A percentile compares a stretch with the other conserved stretches of the same genome.
Evolutionary conservation across 2,797 vertebrate species (phyloP).

Genomic region (Sebastes diploproa): DNA sequence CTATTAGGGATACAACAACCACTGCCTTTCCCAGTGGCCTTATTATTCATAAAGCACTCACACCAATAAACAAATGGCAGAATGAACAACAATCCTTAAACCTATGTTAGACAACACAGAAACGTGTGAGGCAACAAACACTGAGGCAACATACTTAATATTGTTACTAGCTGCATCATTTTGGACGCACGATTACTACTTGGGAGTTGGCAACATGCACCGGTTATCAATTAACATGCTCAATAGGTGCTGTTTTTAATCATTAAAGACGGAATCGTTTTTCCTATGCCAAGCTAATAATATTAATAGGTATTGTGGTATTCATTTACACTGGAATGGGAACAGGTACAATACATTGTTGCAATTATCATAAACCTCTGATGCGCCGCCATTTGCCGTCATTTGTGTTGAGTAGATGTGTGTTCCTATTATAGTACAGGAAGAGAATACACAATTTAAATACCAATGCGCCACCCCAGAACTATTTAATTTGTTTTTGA

Average conservation of each 20-base stretch:
- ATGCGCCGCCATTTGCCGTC: neutral
- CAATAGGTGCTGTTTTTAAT: neutral
- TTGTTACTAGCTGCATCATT: neutral
- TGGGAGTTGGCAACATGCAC: neutral
- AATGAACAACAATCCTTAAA: neutral
- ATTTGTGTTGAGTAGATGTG: neutral
- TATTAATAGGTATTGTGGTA: neutral
- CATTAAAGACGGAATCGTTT: neutral
- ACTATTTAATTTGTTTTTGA: neutral
- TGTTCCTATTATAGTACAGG: neutral
- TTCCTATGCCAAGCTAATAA: neutral
- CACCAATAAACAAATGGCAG: neutral
- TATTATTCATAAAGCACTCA: neutral
- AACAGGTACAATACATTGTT: neutral
- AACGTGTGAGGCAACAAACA: neutral
- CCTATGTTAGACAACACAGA: neutral
- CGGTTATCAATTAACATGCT: too few species aligned
- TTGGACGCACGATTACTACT: neutral
- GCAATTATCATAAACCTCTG: neutral
- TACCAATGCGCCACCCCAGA: neutral
- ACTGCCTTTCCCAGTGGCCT: neutral
- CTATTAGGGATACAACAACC: neutral
- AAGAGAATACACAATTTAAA: neutral
- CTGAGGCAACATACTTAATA: too few species aligned
- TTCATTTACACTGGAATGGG: neutral